Evolutionary conservation across 2,113 vertebrate species (phyloP).

Genomic region (Chaetodon trifascialis): DNA sequence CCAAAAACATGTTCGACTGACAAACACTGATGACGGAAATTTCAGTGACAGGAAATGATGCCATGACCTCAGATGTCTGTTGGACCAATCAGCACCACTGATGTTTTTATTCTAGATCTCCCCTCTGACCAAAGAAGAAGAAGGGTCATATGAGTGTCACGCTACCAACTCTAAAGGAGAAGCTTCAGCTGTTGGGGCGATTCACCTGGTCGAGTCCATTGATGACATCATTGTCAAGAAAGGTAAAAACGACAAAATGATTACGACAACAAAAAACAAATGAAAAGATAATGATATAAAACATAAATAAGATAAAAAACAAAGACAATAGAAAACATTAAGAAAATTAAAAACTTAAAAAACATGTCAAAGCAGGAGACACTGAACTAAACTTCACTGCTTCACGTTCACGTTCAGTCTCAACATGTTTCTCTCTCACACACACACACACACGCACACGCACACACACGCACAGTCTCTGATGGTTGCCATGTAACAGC

Average conservation of each 20-base stretch:
- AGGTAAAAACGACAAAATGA: slow-evolving; percentile 73
- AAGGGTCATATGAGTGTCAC: slow-evolving; percentile 92
- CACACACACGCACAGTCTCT: neutral
- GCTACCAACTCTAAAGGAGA: slow-evolving; percentile 90
- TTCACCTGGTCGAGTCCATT: slow-evolving; percentile 87
- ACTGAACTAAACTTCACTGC: neutral
- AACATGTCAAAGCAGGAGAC: neutral
- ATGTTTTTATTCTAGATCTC: slow-evolving; percentile 84
- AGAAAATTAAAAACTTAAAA: no score
- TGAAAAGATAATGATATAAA: neutral
- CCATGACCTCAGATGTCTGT: neutral
- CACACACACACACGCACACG: no score
- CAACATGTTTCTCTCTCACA: no score
- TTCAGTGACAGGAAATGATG: slow-evolving; percentile 12
- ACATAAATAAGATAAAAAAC: no score
- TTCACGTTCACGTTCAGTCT: neutral
- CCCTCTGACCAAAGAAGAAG: slow-evolving; percentile 90
- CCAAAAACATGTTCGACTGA: no score
- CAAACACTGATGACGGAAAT: neutral
- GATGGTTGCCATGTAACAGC: neutral
- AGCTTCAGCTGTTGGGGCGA: slow-evolving; percentile 88
- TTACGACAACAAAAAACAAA: neutral
- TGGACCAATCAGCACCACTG: slow-evolving; percentile 7
- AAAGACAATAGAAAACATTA: no score
- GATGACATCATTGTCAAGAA: slow-evolving; percentile 86